phyloP scores from a whole-genome alignment of 2,888 invertebrate species.

The Chromoteleia sp. region DNA sequence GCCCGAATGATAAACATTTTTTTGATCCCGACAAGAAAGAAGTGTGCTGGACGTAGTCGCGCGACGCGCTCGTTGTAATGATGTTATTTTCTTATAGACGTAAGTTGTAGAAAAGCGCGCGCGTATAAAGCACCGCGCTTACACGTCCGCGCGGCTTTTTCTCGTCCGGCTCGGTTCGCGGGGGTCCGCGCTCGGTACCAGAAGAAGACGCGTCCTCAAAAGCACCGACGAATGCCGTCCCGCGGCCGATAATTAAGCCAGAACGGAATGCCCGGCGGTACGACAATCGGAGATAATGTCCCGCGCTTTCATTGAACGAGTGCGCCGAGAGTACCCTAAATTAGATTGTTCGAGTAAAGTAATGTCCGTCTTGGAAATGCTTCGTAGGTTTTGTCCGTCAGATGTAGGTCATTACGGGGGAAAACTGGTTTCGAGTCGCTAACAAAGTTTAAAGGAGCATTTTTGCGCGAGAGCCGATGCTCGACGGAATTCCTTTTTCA shows the following conservation, averaged over 20 bases:
- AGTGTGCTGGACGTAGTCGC: slow-evolving; percentile 39
- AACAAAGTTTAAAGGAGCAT: slow-evolving; percentile 50
- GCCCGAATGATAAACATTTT: slow-evolving; percentile 22
- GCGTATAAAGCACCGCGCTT: slow-evolving; percentile 74
- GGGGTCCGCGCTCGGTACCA: slow-evolving; percentile 52
- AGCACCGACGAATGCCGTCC: slow-evolving; percentile 57
- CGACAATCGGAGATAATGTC: slow-evolving; percentile 68
- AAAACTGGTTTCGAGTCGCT: slow-evolving; percentile 53
- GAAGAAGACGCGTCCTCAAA: slow-evolving; percentile 46
- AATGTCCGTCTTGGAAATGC: slow-evolving; percentile 62
- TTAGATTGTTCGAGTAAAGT: slow-evolving; percentile 66
- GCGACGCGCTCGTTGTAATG: slow-evolving; percentile 76
- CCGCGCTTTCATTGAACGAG: slow-evolving; percentile 55
- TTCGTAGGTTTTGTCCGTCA: slow-evolving; percentile 50
- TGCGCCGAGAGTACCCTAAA: slow-evolving; percentile 52
- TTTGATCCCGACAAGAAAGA: slow-evolving; percentile 16
- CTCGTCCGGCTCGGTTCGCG: slow-evolving; percentile 60
- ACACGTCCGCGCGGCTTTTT: slow-evolving; percentile 76
- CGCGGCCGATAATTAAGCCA: slow-evolving; percentile 67
- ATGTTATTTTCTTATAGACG: slow-evolving; percentile 81
- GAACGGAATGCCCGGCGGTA: slow-evolving; percentile 62
- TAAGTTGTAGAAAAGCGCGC: slow-evolving; percentile 71
- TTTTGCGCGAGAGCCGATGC: slow-evolving; percentile 23
- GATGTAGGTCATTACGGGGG: slow-evolving; percentile 62
- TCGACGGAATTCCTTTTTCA: slow-evolving; percentile 26